Evolutionary conservation across 2,113 vertebrate species (phyloP).

Genomic region (Salvator merianae): DNA sequence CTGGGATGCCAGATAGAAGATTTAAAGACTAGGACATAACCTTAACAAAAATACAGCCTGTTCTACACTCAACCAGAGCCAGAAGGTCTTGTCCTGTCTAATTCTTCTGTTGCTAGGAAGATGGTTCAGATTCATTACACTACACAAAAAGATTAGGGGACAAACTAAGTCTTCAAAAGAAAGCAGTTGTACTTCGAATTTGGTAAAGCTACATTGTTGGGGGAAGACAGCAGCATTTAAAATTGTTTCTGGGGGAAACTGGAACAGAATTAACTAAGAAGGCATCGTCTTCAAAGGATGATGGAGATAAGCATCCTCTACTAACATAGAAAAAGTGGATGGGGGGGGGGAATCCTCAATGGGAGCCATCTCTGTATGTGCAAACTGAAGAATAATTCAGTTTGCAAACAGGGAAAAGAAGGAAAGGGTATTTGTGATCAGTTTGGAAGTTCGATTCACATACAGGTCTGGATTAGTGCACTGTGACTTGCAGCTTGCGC

Average conservation of each 20-base stretch:
- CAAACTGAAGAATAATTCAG: not conserved
- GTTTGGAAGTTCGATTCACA: not conserved
- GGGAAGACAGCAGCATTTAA: not conserved
- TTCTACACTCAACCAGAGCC: not conserved
- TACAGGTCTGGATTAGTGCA: not conserved
- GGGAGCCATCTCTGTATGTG: not conserved
- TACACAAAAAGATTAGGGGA: not conserved
- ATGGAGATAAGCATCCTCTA: not conserved
- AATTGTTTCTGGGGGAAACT: not conserved
- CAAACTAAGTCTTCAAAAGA: not conserved
- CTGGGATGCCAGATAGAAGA: not conserved
- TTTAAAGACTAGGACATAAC: not conserved
- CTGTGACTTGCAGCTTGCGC: too few species aligned
- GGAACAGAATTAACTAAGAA: not conserved
- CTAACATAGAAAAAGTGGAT: not conserved
- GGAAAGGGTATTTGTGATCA: not conserved
- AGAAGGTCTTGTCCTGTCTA: too few species aligned
- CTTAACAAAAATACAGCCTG: not conserved
- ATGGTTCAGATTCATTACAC: not conserved
- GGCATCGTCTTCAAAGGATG: not conserved
- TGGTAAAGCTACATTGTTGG: not conserved
- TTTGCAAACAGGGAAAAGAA: not conserved
- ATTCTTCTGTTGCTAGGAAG: not conserved
- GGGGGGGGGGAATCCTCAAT: not conserved
- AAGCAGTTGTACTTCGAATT: too few species aligned